These are phyloP conservation scores for Siniperca undulata DNA, from an alignment of 2,797 vertebrate species.

Conservation along the genomic window DNA sequence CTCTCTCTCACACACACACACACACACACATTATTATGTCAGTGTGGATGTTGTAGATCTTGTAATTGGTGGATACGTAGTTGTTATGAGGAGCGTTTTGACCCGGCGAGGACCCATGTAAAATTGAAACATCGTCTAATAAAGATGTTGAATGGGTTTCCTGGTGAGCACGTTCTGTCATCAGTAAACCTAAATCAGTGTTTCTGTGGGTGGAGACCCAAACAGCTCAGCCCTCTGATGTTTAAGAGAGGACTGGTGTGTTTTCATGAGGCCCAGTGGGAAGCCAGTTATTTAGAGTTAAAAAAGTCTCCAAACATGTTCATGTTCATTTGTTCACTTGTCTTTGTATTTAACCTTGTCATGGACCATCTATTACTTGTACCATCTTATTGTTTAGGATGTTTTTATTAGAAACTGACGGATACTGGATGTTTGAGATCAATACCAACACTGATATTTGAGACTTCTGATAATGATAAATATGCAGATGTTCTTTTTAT, in stretches of 20 bases:
- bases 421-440: background rate
- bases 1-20: conserved; percentile 8
- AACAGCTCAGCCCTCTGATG: conserved; percentile 36
- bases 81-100: background rate
- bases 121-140: conserved; percentile 13
- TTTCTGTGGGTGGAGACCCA: conserved; percentile 42
- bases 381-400: background rate
- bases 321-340: background rate
- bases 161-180: conserved; percentile 41
- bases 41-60: conserved; percentile 25
- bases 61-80: conserved; percentile 13
- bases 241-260: conserved; percentile 19
- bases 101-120: background rate
- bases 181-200: conserved; percentile 32
- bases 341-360: background rate
- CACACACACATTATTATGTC: conserved; percentile 33
- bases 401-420: background rate
- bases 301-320: conserved; percentile 19
- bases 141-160: conserved; percentile 34
- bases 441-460: background rate
- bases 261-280: conserved; percentile 24
- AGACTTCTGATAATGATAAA: background rate
- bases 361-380: background rate
- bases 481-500: too few species aligned
- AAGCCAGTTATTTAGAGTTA: conserved; percentile 36